Base-by-base conservation (phyloP, 2,888 invertebrate genomes). In the Zygogramma bicolorata region DNA sequence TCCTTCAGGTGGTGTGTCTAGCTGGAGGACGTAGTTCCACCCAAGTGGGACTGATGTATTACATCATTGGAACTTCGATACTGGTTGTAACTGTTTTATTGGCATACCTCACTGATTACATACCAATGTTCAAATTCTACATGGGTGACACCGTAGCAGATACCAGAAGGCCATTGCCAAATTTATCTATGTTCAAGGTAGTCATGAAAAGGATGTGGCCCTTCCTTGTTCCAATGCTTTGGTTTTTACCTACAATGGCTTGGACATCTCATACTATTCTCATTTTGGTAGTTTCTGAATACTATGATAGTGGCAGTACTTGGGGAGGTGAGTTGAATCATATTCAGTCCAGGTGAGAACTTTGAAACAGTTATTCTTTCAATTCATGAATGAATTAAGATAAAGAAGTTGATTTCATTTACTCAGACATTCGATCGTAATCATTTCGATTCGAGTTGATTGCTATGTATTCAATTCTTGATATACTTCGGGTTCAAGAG, bases 161-260 rank as follows among this genome's bases (percentile, higher is more conserved):
- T 15, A 63, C 42, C 6, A 38, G 6, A 6, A 38, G 27, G 25
- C 63, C 63, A 2, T 22, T 42, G 15, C 40, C 29, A 22, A 22
- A 15, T 13, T 29, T 46, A 25, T 7, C 40, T 10, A 25, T 29
- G 2, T 5, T 63, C 0, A 25, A 4, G 27, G n/a, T 25, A 2
- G 25, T 63, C 10, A 20, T 22, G 8, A 42, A 20, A 27, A 63
- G 34, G 13, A 40, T 63, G n/a, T 63, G 63, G 63, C 63, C 63
- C 10, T 20, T 29, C 15, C 25, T 63, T 46, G 46, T 42, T n/a
- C 2, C 25, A 8, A 46, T n/a, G 27, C 3, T 63, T 1, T 18
- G n/a, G 8, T 7, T 3, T 4, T 25, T 42, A 8, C 18, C 27
- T 20, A n/a, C 25, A 20, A n/a, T 46, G 0, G 46, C 20, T 3